Evolutionary conservation across 2,113 vertebrate genomes (phyloP).

Genomic region (Triplophysa rosa): DNA sequence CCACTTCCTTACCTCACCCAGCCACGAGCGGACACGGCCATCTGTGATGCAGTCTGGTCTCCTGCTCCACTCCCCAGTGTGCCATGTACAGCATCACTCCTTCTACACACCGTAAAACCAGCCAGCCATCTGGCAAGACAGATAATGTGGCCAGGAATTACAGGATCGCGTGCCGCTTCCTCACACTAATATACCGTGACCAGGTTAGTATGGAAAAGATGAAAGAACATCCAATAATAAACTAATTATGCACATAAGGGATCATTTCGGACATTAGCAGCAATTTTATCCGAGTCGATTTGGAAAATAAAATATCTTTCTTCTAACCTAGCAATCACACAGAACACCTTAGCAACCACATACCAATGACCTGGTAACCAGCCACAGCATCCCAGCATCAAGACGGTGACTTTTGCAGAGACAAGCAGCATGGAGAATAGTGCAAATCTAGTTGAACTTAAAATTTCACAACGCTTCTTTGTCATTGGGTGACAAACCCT

Average conservation of each 20-base stretch:
- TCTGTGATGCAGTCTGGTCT: slow-evolving; percentile 73
- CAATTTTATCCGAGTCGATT: too few species aligned
- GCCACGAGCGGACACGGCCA: slow-evolving; percentile 64
- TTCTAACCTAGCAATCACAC: not conserved
- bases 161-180: slow-evolving; percentile 35
- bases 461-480: not conserved
- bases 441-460: not conserved
- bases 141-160: slow-evolving; percentile 58
- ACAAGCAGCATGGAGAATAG: not conserved
- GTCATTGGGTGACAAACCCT: not conserved
- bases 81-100: slow-evolving; percentile 48
- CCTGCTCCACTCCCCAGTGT: slow-evolving; percentile 37
- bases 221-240: slow-evolving; percentile 21
- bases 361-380: too few species aligned
- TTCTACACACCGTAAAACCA: slow-evolving; percentile 21
- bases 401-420: not conserved
- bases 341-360: not conserved
- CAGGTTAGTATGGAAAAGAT: slow-evolving; percentile 43
- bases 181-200: slow-evolving; percentile 9
- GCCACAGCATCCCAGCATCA: too few species aligned
- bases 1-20: slow-evolving; percentile 68
- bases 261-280: not conserved
- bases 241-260: slow-evolving; percentile 29
- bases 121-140: slow-evolving; percentile 68
- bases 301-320: too few species aligned